phyloP scores from a whole-genome alignment of 2,888 invertebrate genomes.

The Noctuana brunneofusca region DNA sequence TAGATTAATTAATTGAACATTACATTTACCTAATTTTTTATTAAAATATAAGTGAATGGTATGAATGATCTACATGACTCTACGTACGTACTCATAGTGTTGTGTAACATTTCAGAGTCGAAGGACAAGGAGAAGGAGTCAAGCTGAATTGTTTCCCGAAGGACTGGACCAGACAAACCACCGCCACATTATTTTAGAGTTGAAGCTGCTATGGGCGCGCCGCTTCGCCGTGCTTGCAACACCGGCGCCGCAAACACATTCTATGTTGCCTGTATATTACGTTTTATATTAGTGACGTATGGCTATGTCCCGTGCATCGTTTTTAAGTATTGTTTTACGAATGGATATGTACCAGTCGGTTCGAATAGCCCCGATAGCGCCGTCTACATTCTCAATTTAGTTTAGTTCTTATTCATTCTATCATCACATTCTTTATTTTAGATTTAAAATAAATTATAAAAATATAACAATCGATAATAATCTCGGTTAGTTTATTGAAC shows the following conservation, averaged over 20 bases:
- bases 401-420: conserved; percentile 58
- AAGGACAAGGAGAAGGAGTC: conserved; percentile 88
- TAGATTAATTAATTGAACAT: too few species aligned
- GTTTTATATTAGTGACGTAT: conserved; percentile 57
- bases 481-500: conserved; percentile 54
- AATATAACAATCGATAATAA: conserved; percentile 43
- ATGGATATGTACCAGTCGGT: conserved; percentile 9
- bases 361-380: conserved; percentile 39
- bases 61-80: too few species aligned
- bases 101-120: conserved; percentile 81
- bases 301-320: conserved; percentile 57
- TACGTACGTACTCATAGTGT: background rate
- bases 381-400: conserved; percentile 58
- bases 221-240: conserved; percentile 44
- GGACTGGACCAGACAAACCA: conserved; percentile 79
- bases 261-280: conserved; percentile 72
- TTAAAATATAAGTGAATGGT: too few species aligned
- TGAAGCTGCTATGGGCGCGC: conserved; percentile 47
- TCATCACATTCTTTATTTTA: conserved; percentile 57
- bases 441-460: conserved; percentile 46
- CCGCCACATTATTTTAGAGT: conserved; percentile 81
- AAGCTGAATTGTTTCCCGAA: conserved; percentile 83
- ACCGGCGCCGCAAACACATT: conserved; percentile 48
- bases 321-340: conserved; percentile 13
- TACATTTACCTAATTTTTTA: too few species aligned